Conservation (phyloP, 1,140 invertebrate species). For the Magallana ariakensis region DNA sequence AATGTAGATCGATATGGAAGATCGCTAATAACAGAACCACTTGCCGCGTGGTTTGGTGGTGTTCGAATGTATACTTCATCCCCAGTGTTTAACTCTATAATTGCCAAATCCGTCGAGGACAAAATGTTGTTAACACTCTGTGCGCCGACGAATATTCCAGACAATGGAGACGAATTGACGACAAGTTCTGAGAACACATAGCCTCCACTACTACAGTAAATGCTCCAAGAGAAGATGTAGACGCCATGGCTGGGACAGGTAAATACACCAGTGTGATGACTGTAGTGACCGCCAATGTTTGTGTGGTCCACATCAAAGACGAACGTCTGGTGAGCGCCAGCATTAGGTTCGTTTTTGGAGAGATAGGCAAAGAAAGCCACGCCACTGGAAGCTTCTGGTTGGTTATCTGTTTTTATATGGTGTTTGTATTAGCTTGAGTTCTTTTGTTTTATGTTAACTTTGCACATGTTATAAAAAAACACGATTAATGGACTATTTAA, state of each 20-base stretch:
- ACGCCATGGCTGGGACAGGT: not conserved
- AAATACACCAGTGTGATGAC: not conserved
- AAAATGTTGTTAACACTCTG: not conserved
- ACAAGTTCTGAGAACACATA: not conserved
- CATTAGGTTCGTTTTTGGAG: not conserved
- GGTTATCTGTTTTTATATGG: too few species aligned
- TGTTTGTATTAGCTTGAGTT: too few species aligned
- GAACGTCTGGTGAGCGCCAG: not conserved
- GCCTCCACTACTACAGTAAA: not conserved
- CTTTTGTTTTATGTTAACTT: too few species aligned
- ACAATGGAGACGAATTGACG: not conserved
- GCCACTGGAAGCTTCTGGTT: too few species aligned
- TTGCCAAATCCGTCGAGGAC: not conserved
- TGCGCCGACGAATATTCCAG: not conserved
- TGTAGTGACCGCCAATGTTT: not conserved
- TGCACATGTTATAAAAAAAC: too few species aligned
- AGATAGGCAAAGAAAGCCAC: not conserved
- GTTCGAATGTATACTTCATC: not conserved
- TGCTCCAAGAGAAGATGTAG: not conserved
- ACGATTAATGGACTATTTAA: too few species aligned
- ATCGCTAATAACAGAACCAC: not conserved
- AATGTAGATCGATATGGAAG: not conserved
- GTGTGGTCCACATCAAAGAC: not conserved
- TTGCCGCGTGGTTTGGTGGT: not conserved
- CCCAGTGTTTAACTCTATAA: not conserved